Percentiles rank a stretch among this genome's conserved stretches.
These are phyloP conservation scores for Lomographa bimaculata DNA, from an alignment of 2,888 invertebrate genomes.

Conservation along the genomic window DNA sequence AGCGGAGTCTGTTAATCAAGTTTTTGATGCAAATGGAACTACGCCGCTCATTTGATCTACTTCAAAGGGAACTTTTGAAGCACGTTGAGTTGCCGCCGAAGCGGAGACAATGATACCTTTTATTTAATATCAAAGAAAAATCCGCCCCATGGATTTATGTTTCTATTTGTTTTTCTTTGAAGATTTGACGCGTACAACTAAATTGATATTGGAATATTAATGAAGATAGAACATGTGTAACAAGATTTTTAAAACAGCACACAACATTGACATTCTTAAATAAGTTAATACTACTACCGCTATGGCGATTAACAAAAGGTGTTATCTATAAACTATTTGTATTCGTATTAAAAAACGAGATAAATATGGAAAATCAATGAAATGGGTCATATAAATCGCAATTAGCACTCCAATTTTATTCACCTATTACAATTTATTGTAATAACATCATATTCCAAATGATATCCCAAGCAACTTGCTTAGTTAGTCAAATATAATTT, in stretches of 20 bases:
- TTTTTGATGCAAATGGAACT: slow-evolving; percentile 61
- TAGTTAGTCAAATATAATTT: no score
- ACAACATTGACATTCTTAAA: neutral
- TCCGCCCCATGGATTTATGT: slow-evolving; percentile 53
- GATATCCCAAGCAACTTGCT: no score
- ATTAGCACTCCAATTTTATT: no score
- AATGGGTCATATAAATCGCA: no score
- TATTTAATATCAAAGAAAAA: slow-evolving; percentile 69
- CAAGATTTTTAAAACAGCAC: slow-evolving; percentile 7
- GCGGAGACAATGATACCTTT: slow-evolving; percentile 72
- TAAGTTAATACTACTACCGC: no score
- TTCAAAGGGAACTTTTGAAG: slow-evolving; percentile 71
- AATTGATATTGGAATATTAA: slow-evolving; percentile 21
- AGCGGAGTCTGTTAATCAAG: slow-evolving; percentile 59
- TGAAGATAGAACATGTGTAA: slow-evolving; percentile 4
- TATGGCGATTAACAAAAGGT: no score
- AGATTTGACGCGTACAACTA: slow-evolving; percentile 22
- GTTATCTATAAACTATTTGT: no score
- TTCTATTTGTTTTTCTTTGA: slow-evolving; percentile 40
- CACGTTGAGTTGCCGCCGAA: slow-evolving; percentile 51
- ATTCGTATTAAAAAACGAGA: no score
- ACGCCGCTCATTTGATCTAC: slow-evolving; percentile 68
- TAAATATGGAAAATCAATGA: no score
- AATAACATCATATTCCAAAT: no score
- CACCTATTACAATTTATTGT: no score